Evolutionary conservation across 1,140 invertebrate genomes (phyloP).

Genomic region (Forficula auricularia): DNA sequence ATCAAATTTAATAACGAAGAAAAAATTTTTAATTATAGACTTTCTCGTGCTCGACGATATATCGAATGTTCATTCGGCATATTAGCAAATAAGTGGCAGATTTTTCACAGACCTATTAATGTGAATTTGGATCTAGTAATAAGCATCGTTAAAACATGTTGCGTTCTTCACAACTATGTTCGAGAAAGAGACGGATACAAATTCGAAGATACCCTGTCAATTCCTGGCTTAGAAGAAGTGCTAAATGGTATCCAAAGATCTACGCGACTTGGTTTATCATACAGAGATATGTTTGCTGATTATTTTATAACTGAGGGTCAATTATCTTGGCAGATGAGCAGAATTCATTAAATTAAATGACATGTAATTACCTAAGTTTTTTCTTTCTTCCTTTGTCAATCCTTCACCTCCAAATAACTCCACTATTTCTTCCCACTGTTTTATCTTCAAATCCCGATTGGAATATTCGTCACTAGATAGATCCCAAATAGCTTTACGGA

Average conservation of each 20-base stretch:
- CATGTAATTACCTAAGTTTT: not conserved
- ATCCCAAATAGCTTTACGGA: not conserved
- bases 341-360: not conserved
- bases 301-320: not conserved
- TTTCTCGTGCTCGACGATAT: constrained; percentile 21
- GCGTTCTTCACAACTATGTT: constrained; percentile 19
- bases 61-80: constrained; percentile 30
- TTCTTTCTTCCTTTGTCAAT: not conserved
- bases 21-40: constrained; percentile 28
- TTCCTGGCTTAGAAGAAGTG: no score
- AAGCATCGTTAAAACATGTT: constrained; percentile 16
- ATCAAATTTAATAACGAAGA: constrained; percentile 11
- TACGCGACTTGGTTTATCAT: no score
- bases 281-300: not conserved
- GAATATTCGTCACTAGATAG: not conserved
- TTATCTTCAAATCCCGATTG: not conserved
- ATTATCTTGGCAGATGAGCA: constrained; percentile 1
- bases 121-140: constrained; percentile 12
- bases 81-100: constrained; percentile 23
- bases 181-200: constrained; percentile 11
- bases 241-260: no score
- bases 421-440: not conserved
- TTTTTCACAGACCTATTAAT: constrained; percentile 21
- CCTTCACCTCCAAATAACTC: not conserved
- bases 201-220: constrained; percentile 11